Percentiles rank a stretch among this genome's conserved stretches.
Evolutionary conservation across 2,888 invertebrate species (phyloP).

Genomic region (Papilio protenor): DNA sequence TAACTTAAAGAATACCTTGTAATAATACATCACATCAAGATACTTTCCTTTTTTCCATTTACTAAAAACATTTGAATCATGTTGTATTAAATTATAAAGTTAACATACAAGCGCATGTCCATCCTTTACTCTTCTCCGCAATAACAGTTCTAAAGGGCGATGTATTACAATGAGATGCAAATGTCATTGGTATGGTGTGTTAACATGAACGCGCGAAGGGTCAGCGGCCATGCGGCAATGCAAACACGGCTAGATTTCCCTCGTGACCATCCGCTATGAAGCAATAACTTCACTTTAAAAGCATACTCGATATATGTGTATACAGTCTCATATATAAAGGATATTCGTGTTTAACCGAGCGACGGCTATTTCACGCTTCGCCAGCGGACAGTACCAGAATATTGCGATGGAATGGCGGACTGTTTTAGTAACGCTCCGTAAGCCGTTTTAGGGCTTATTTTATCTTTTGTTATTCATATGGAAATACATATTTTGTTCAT

Average conservation of each 20-base stretch:
- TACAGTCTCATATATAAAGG: constrained; percentile 57
- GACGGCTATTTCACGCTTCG: constrained; percentile 63
- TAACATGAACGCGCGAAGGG: constrained; percentile 67
- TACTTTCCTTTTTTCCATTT: too few relatives aligned
- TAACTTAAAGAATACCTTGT: too few relatives aligned
- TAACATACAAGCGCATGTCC: neutral
- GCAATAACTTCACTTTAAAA: constrained; percentile 60
- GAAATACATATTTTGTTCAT: neutral
- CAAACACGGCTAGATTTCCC: constrained; percentile 78
- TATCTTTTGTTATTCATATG: constrained; percentile 22
- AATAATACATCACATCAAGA: too few relatives aligned
- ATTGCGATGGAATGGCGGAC: constrained; percentile 44
- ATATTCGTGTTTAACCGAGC: constrained; percentile 64
- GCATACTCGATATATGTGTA: constrained; percentile 43
- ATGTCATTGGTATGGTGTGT: constrained; percentile 73
- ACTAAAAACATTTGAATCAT: neutral
- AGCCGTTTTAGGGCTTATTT: constrained; percentile 38
- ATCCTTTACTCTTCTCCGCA: constrained; percentile 35
- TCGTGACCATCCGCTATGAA: constrained; percentile 69
- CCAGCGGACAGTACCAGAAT: constrained; percentile 50
- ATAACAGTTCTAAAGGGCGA: constrained; percentile 70
- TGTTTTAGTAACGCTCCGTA: constrained; percentile 52
- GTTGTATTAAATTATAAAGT: neutral
- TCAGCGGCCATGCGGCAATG: constrained; percentile 71
- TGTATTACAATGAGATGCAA: constrained; percentile 80